Evolutionary conservation across 2,888 invertebrate species (phyloP), one percentile per base, ranked within the genome.

Genomic region (Loripinus fragilis): DNA sequence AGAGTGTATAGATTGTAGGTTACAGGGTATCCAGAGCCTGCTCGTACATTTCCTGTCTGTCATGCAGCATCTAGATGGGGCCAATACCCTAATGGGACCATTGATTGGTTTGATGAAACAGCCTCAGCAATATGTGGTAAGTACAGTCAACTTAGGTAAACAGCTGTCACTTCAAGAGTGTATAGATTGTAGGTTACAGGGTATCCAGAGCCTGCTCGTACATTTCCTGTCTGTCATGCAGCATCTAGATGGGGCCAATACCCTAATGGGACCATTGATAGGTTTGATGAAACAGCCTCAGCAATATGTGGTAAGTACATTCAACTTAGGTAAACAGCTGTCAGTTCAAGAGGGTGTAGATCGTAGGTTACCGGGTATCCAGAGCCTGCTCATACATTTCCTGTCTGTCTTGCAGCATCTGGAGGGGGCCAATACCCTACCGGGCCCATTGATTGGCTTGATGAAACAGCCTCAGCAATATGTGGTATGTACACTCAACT

Each of bases 11-110:
- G 82, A 80, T 20, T 68, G 84, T 45, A 71, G 75, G 2, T 35
- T 70, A n/a, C 89, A 89, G 72, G 86, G 85, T 35, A 50, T 86
- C 5, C 76, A 80, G n/a, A 86, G 87, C 68, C 64, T 89, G 23
- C 64, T 88, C 42, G 66, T 84, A 17, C 89, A 89, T 71, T 80
- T 80, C 52, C 35, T 77, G 25, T 64, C 76, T 42, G 80, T 77
- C 28, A 71, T 87, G 60, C 33, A 67, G n/a, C 67, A 76, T 5
- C 55, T 82, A 15, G 67, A 80, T 23, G 70, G 69, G 8, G 80
- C 76, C 20, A 74, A 67, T n/a, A 79, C 78, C 10, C 78, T 89
- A 17, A 28, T 88, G 15, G 76, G 85, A 38, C 88, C 87, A 28
- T 72, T 87, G 8, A 48, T 76, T 7, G 75, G 74, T 20, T 60